Percentiles rank a stretch among this genome's conserved stretches.
Evolutionary conservation across 2,888 invertebrate genomes (phyloP).

Genomic region (Conus canariensis): DNA sequence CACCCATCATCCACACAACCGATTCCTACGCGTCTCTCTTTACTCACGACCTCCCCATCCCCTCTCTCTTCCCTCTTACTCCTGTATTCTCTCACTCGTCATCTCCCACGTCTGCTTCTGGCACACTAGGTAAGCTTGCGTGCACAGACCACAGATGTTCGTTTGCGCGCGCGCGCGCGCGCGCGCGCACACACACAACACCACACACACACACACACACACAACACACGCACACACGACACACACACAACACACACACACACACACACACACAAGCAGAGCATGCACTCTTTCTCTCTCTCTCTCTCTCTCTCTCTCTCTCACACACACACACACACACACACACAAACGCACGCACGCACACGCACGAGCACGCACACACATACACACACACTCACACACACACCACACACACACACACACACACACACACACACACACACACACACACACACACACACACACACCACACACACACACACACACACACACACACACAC

Average conservation of each 20-base stretch:
- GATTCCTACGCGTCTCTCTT: no score
- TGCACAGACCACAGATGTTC: no score
- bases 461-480: not conserved
- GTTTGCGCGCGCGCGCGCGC: no score
- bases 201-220: not conserved
- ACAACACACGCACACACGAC: not conserved
- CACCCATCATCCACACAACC: no score
- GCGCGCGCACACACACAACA: not conserved
- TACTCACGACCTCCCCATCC: no score
- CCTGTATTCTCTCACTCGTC: no score
- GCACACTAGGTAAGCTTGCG: no score
- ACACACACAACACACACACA: not conserved
- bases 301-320: no score
- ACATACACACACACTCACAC: not conserved
- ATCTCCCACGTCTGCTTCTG: no score
- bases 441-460: not conserved
- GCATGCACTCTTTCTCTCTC: no score
- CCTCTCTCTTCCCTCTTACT: no score
- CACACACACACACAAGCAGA: not conserved
- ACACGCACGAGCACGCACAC: not conserved
- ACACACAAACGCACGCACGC: not conserved
- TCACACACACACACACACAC: not conserved
- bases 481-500: constrained; percentile 1
- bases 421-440: not conserved
- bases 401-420: not conserved